Base-by-base conservation (phyloP, 2,113 vertebrate genomes). In the Furnarius figulus region DNA sequence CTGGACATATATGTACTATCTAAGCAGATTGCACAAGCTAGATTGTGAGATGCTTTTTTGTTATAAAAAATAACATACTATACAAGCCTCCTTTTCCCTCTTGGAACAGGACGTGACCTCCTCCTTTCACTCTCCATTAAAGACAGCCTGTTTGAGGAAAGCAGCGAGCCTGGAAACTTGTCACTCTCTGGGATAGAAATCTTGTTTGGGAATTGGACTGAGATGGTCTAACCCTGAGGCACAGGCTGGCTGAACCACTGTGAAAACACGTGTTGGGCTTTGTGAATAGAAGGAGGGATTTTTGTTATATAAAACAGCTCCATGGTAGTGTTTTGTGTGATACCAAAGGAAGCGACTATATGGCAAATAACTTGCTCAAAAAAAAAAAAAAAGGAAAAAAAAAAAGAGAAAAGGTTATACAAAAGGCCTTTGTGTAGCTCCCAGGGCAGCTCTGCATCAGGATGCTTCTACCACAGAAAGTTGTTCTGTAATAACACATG, bases 51-150 rank as follows among this genome's bases (percentile, higher is more conserved):
- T n/a, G 20, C 18, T 67, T 94, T 91, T 84, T 87, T 52, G 25
- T 59, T 74, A 61, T 40, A 25, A 86, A 90, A 80, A 94, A 18
- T 17, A 87, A 22, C 28, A 37, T 27, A 15, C 10, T 58, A 8
- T 30, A 70, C 40, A 85, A 61, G 47, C 55, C 82, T 83, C 55
- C 79, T 89, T 96, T 88, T 80, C 58, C 49, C 52, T 82, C 68
- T 74, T 84, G 68, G 70, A 87, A 72, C 66, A 93, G 93, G 85
- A 94, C 93, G 65, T 86, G 86, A 95, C 63, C 67, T 87, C 47
- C 50, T 85, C 42, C 71, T 80, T 96, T 91, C n/a, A 37, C 70
- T 95, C 85, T 90, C 58, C 35, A 18, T 82, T 90, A 53, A 76
- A 83, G 94, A 83, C 53, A 94, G 63, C 30, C 46, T 88, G 89